Conservation (phyloP, 2,888 invertebrate genomes). For the Eupithecia centaureata region DNA sequence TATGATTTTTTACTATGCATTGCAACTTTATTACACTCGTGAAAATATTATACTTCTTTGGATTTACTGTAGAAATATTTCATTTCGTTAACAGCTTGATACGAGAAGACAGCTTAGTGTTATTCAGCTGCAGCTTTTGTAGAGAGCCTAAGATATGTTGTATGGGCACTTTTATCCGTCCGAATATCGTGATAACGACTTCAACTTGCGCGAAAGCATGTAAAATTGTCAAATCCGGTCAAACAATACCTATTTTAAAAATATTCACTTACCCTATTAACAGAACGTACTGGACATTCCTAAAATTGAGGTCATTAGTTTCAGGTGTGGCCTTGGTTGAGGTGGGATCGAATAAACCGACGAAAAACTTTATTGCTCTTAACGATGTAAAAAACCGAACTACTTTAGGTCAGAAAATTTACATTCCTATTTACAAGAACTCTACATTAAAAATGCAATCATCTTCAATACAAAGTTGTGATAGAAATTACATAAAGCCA, state of each 20-base stretch:
- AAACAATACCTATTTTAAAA: conserved; percentile 37
- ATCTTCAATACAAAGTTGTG: conserved; percentile 53
- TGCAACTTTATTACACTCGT: conserved; percentile 15
- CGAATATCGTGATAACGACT: conserved; percentile 58
- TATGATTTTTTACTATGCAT: conserved; percentile 15
- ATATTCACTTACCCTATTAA: conserved; percentile 40
- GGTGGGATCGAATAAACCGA: conserved; percentile 3
- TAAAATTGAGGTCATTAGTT: neutral
- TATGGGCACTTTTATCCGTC: conserved; percentile 56
- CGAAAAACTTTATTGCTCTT: conserved; percentile 42
- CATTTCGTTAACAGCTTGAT: conserved; percentile 38
- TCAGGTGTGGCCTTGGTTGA: conserved; percentile 20
- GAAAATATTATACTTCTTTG: conserved; percentile 18
- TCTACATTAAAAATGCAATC: conserved; percentile 43
- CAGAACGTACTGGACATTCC: conserved; percentile 10
- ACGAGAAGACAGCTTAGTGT: conserved; percentile 49
- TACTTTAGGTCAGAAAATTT: conserved; percentile 50
- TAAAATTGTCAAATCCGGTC: conserved; percentile 41
- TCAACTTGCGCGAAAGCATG: conserved; percentile 61
- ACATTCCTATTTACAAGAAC: conserved; percentile 48
- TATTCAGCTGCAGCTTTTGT: conserved; percentile 51
- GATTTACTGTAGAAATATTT: conserved; percentile 21
- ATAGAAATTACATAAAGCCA: conserved; percentile 19
- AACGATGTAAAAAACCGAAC: conserved; percentile 50
- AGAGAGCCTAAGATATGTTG: conserved; percentile 49